phyloP scores from a whole-genome alignment of 2,797 vertebrate species.

The Decapterus maruadsi region DNA sequence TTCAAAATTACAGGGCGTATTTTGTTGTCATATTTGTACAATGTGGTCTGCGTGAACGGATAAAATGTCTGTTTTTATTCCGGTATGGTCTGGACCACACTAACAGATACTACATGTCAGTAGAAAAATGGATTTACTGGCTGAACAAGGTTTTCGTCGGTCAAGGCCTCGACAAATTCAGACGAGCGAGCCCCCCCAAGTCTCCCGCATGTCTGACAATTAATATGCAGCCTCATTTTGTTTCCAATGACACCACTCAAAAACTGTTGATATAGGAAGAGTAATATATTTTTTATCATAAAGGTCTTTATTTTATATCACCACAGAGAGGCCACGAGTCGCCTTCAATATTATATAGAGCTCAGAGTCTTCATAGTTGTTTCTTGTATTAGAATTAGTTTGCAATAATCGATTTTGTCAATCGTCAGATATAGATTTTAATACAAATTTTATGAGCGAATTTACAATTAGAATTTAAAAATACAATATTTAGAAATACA shows the following conservation, averaged over 20 bases:
- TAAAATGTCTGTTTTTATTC: background rate
- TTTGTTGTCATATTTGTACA: background rate
- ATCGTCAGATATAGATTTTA: too few species aligned
- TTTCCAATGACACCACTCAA: background rate
- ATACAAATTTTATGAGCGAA: background rate
- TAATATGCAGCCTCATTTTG: too few species aligned
- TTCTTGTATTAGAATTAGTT: conserved; percentile 1
- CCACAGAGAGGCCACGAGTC: background rate
- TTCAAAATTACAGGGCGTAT: background rate
- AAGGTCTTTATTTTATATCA: background rate
- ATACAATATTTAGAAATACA: background rate
- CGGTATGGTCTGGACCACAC: background rate
- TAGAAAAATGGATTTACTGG: background rate
- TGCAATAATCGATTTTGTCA: background rate
- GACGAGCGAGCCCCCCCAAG: background rate
- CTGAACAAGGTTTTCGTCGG: background rate
- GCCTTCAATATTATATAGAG: background rate
- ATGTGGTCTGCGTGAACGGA: background rate
- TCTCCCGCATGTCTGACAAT: background rate
- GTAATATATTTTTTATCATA: background rate
- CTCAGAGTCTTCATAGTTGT: background rate
- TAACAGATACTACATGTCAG: background rate
- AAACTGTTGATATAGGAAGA: too few species aligned
- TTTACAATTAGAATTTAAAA: background rate
- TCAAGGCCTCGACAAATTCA: background rate